Evolutionary conservation across 2,113 vertebrate genomes (phyloP), one percentile per base, ranked within the genome.

Genomic region (Corythornis vintsioides): DNA sequence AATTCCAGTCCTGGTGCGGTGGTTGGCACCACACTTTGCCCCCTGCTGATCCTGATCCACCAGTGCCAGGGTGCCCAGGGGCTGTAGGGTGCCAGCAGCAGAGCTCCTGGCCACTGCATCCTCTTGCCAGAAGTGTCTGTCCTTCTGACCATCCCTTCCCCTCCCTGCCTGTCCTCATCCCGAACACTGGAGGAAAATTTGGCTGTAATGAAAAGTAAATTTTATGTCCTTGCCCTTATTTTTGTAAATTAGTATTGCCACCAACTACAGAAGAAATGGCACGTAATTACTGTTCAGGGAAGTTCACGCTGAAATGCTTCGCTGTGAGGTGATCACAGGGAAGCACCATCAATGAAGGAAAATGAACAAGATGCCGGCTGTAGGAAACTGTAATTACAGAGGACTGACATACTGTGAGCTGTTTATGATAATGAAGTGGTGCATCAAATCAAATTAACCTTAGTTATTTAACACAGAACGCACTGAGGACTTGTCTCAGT

Each of bases 391-490:
- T 96, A 96, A 97, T 95, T 95, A 95, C 92, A 56, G 90, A 73
- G 94, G 93, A 91, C 96, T 93, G 95, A 93, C 97, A 96, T 78
- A 78, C 94, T 72, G 92, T 35, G 95, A 96, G 96, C 96, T 96
- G 92, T 89, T 97, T 96, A 97, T 96, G 96, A 56, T 96, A 95
- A 97, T 97, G 96, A 96, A 96, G 95, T 7, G 93, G 96, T 92
- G 95, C 95, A 96, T 96, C 96, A 97, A 95, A 96, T 95, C 97
- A 96, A 96, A 97, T 96, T 96, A 96, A 97, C 95, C 97, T 95
- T 89, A 90, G 93, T 96, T 95, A 93, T 91, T 95, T 95, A 94
- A 91, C 86, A 55, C 79, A 25, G 85, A 89, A 94, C 5, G 95
- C 94, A 60, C 90, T 20, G 50, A 96, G 90, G 86, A 72, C 89